Base-by-base conservation (phyloP, 1,140 invertebrate species). In the Solenopsis fugax region DNA sequence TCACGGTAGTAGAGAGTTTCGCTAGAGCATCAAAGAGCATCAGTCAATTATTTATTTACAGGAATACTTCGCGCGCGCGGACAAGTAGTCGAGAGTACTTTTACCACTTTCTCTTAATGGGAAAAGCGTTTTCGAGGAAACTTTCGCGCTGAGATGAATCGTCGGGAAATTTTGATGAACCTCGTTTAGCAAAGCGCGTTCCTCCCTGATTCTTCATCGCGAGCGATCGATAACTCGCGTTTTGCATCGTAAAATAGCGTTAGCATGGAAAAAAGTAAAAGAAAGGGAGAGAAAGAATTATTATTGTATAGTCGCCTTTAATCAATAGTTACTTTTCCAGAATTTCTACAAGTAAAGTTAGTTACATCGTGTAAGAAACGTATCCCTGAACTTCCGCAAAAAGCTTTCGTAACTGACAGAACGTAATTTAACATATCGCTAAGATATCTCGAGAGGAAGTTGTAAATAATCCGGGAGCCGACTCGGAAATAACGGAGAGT, bases 11-110 rank as follows among this genome's bases (percentile, higher is more conserved):
- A 78, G 72, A 65, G 24, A 85, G 45, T 62, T 48, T 85, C 69
- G 75, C 88, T 90, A 54, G 87, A 69, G 16, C 48, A 90, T 89
- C 84, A 69, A 69, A 69, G 21, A 69, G 41, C 41, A 64, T 77
- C 72, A 75, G 88, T 90, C 88, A 90, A 88, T 90, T 90, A 90
- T 85, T 86, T 90, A 77, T 64, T 75, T 75, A 60, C 54, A 54
- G 41, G 41, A 41, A 41, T 41, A 41, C 29, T 29, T 29, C 29
- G 29, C 60, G 58, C 56, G 62, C 24, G 56, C 65, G 18, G 7
- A 34, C 16, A 45, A 18, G 21, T 56, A 58, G 34, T 34, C 67
- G 54, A n/a, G 24, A 73, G 12, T 72, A 52, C 54, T 72, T 41
- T 56, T n/a, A 2, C 2, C 34, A 41, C 16, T 64, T 29, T 45